A percentile compares a stretch with the other conserved stretches of the same genome.
Conservation (phyloP, 1,140 invertebrate genomes). For the Polyergus mexicanus region DNA sequence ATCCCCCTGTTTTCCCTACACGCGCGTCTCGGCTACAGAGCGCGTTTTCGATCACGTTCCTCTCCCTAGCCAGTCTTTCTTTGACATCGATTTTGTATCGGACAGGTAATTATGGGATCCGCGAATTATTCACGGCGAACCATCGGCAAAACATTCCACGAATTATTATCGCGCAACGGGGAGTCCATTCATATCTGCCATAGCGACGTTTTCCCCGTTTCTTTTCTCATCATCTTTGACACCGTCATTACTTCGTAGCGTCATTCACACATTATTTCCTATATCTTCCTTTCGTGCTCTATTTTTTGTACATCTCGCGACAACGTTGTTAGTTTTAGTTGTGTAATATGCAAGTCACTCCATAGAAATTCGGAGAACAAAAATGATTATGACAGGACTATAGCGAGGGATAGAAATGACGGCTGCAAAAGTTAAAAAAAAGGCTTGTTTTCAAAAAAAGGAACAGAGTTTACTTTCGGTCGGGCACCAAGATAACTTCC, state of each 20-base stretch:
- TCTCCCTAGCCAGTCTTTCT: constrained; percentile 64
- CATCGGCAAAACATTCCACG: constrained; percentile 66
- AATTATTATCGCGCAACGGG: constrained; percentile 70
- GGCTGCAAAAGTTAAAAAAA: neutral
- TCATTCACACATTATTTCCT: too few species aligned
- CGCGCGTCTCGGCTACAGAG: neutral
- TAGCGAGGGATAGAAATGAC: constrained; percentile 9
- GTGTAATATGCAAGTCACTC: neutral
- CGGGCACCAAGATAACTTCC: constrained; percentile 70
- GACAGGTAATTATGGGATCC: constrained; percentile 79
- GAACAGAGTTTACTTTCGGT: constrained; percentile 67
- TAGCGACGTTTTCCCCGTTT: neutral
- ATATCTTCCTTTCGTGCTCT: neutral
- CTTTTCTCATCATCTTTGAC: too few species aligned
- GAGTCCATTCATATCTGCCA: constrained; percentile 3
- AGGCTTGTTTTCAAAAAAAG: constrained; percentile 54
- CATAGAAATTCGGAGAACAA: constrained; percentile 35
- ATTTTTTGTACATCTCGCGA: neutral
- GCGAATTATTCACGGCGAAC: constrained; percentile 72
- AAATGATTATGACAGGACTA: neutral
- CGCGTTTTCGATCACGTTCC: constrained; percentile 71
- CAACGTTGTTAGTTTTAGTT: constrained; percentile 18
- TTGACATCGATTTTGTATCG: constrained; percentile 79
- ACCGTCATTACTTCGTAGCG: too few species aligned
- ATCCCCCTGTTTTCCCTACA: constrained; percentile 46